These are phyloP conservation scores for Catagonus wagneri DNA, from an alignment of 2,113 vertebrate species.

Conservation along the genomic window DNA sequence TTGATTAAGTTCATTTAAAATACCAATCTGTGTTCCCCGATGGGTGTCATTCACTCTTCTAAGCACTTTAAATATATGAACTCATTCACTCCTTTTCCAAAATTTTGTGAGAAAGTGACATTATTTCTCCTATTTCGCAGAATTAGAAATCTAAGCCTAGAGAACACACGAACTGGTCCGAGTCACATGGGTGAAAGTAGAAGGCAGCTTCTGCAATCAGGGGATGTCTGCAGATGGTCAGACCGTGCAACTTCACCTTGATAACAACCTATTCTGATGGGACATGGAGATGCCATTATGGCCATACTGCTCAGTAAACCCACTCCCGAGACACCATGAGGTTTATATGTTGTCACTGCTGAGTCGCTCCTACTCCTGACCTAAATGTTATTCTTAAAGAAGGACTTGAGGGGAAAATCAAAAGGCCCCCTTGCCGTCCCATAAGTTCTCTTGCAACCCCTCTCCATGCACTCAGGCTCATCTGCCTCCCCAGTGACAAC, in stretches of 20 bases:
- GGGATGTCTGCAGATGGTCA: neutral
- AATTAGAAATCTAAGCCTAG: neutral
- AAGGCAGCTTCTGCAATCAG: neutral
- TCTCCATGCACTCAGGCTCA: neutral
- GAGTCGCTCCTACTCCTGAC: rapidly evolving
- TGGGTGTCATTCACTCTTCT: neutral
- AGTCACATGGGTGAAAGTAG: neutral
- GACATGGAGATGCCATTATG: neutral
- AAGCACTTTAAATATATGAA: neutral
- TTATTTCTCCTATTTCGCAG: neutral
- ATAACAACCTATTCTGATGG: neutral
- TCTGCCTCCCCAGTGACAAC: neutral
- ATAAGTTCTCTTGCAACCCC: neutral
- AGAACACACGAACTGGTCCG: neutral
- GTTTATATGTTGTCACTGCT: neutral
- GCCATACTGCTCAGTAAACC: neutral
- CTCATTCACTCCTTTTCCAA: neutral
- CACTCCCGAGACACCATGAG: neutral
- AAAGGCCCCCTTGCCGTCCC: neutral
- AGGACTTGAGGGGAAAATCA: neutral
- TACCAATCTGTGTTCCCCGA: neutral
- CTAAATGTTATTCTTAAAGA: neutral
- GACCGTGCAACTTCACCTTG: neutral
- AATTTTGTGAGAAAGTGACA: neutral
- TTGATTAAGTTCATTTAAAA: constrained; percentile 25